phyloP scores from a whole-genome alignment of 2,888 invertebrate species.

The Julus scanicus region DNA sequence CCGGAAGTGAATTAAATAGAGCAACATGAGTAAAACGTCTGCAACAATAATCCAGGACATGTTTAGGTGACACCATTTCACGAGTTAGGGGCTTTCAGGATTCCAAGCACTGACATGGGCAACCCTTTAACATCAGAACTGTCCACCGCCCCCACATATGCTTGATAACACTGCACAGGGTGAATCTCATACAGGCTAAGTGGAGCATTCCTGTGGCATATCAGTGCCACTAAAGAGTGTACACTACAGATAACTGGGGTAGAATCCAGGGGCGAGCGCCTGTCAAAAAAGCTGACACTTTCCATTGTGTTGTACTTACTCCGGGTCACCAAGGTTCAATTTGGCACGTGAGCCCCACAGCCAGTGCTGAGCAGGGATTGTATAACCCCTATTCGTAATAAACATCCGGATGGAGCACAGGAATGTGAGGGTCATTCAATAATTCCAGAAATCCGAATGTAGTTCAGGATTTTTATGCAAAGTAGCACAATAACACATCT shows the following conservation, averaged over 20 bases:
- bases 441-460: neutral
- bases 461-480: too few species aligned
- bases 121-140: too few species aligned
- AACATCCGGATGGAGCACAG: neutral
- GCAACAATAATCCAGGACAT: neutral
- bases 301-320: neutral
- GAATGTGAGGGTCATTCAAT: neutral
- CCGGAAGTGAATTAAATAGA: neutral
- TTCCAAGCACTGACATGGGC: too few species aligned
- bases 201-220: neutral
- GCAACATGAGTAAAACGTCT: constrained; percentile 13
- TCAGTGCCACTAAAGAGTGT: neutral
- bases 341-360: neutral
- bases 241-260: neutral
- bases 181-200: neutral
- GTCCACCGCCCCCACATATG: too few species aligned
- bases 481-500: neutral
- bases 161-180: too few species aligned
- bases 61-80: neutral
- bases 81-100: too few species aligned
- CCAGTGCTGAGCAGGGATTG: neutral
- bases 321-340: neutral
- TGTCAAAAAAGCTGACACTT: neutral
- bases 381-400: neutral
- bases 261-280: neutral